A percentile compares a stretch with the other conserved stretches of the same genome.
Conservation (phyloP, 2,888 invertebrate genomes). For the Polia nebulosa region DNA sequence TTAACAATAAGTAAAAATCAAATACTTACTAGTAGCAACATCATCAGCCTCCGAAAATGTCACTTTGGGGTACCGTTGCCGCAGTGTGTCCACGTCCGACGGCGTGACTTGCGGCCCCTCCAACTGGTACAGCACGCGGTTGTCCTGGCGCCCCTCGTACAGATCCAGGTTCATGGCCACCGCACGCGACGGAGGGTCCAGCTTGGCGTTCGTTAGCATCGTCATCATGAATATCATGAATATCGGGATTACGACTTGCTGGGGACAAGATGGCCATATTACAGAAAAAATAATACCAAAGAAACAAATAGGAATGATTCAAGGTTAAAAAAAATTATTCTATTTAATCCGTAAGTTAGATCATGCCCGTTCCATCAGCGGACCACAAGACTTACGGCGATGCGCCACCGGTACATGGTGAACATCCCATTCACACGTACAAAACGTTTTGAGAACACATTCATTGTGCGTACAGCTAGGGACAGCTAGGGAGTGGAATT, state of each 20-base stretch:
- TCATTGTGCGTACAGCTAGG: no score
- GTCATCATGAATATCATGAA: not conserved
- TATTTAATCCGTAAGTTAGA: no score
- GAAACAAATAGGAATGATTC: no score
- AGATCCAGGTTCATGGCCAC: not conserved
- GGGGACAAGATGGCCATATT: not conserved
- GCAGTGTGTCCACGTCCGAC: not conserved
- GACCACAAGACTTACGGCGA: no score
- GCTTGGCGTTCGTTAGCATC: not conserved
- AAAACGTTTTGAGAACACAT: no score
- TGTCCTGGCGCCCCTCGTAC: not conserved
- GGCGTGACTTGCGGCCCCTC: not conserved
- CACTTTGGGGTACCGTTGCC: not conserved
- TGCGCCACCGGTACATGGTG: no score
- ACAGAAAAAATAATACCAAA: not conserved
- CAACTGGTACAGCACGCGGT: not conserved
- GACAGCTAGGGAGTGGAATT: no score
- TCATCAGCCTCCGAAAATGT: not conserved
- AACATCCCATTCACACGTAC: no score
- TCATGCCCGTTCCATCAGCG: no score
- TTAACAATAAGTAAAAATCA: not conserved
- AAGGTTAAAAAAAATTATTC: no score
- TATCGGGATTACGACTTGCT: not conserved
- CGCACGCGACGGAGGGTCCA: accelerated
- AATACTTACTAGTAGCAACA: not conserved